Percentiles rank a stretch among this genome's conserved stretches.
Evolutionary conservation across 2,888 invertebrate species (phyloP).

Genomic region (Ditula angustiorana): DNA sequence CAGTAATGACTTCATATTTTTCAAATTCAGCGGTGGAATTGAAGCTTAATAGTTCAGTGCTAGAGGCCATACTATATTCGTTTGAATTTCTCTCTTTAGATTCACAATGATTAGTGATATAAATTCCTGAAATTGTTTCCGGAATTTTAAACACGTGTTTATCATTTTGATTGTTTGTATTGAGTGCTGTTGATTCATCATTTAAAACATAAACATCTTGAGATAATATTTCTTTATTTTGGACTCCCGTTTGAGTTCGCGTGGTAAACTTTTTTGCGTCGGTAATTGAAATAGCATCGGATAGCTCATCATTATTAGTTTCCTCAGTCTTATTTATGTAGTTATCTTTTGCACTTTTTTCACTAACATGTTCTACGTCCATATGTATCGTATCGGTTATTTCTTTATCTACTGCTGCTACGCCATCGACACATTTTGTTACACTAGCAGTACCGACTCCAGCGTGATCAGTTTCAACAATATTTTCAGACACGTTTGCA

Average conservation of each 20-base stretch:
- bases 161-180: neutral
- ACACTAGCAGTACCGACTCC: neutral
- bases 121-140: slow-evolving; percentile 22
- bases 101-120: neutral
- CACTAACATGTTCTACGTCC: neutral
- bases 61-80: slow-evolving; percentile 57
- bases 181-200: neutral
- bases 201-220: neutral
- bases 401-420: neutral
- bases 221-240: neutral
- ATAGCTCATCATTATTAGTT: neutral
- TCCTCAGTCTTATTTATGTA: neutral
- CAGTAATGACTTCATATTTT: slow-evolving; percentile 68
- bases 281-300: neutral
- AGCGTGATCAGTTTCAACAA: neutral
- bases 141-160: slow-evolving; percentile 43
- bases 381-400: neutral
- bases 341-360: neutral
- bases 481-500: neutral
- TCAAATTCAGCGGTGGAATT: slow-evolving; percentile 78
- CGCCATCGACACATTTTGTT: neutral
- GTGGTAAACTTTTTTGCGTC: neutral
- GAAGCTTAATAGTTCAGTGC: slow-evolving; percentile 58
- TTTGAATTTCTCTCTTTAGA: slow-evolving; percentile 47
- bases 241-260: too few species aligned